Conservation (phyloP, 2,888 invertebrate species). For the Theretra japonica region DNA sequence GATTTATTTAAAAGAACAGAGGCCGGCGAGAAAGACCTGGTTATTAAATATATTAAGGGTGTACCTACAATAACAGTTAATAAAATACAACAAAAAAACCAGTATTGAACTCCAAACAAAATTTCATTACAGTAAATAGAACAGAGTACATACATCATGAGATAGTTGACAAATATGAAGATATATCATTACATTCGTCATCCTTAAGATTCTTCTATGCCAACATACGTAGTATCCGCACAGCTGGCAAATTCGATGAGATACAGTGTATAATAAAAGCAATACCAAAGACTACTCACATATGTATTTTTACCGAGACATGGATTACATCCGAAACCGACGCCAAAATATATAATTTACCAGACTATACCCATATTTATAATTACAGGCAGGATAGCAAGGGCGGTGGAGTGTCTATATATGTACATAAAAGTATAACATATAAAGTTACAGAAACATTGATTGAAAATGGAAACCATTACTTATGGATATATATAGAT, state of each 20-base stretch:
- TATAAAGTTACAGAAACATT: slow-evolving; percentile 37
- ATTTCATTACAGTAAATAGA: neutral
- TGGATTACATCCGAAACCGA: slow-evolving; percentile 39
- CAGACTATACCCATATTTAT: slow-evolving; percentile 34
- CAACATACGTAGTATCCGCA: slow-evolving; percentile 43
- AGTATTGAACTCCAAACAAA: slow-evolving; percentile 7
- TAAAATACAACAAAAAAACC: slow-evolving; percentile 36
- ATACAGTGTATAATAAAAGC: neutral
- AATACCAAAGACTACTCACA: slow-evolving; percentile 29
- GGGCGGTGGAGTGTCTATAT: slow-evolving; percentile 48
- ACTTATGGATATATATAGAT: slow-evolving; percentile 41
- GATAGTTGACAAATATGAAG: slow-evolving; percentile 39
- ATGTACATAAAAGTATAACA: slow-evolving; percentile 41
- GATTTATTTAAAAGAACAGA: slow-evolving; percentile 37
- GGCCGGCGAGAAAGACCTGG: slow-evolving; percentile 41
- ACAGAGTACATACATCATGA: slow-evolving; percentile 23
- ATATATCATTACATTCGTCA: slow-evolving; percentile 34
- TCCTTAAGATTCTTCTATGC: slow-evolving; percentile 42
- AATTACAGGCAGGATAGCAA: slow-evolving; percentile 38
- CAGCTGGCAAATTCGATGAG: slow-evolving; percentile 41
- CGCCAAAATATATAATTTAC: neutral
- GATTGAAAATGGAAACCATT: slow-evolving; percentile 41
- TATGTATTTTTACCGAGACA: slow-evolving; percentile 40
- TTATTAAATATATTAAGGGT: slow-evolving; percentile 47
- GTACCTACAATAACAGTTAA: slow-evolving; percentile 37